Conservation (phyloP, 2,797 vertebrate genomes). For the Orientallactaga sibirica region DNA sequence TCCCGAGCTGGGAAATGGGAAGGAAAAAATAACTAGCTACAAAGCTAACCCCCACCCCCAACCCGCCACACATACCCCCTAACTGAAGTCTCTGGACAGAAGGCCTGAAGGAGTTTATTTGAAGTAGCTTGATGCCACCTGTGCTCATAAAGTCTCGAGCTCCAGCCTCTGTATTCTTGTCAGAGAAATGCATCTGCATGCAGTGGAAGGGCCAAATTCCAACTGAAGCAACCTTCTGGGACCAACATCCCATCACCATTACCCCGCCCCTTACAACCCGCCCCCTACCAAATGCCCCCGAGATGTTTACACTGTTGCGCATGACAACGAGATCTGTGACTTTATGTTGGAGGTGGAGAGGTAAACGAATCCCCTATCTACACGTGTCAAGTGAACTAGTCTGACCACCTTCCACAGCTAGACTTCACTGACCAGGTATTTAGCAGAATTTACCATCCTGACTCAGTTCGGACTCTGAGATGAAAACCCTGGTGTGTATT, state of each 20-base stretch:
- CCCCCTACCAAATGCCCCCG: background rate
- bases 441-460: constrained; percentile 6
- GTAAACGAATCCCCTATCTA: background rate
- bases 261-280: background rate
- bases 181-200: background rate
- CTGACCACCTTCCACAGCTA: background rate
- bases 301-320: background rate
- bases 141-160: background rate
- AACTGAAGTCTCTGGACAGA: background rate
- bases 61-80: background rate
- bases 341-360: constrained; percentile 8
- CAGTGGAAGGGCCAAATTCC: background rate
- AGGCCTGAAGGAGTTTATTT: background rate
- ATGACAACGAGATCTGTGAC: background rate
- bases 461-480: background rate
- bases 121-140: background rate
- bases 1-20: constrained; percentile 16
- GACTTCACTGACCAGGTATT: background rate
- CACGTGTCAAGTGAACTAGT: background rate
- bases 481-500: background rate
- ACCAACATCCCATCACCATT: too few relatives aligned
- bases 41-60: too few relatives aligned
- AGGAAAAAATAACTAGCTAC: background rate
- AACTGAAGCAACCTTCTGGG: background rate
- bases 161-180: background rate